phyloP scores from a whole-genome alignment of 1,140 invertebrate species.

The Polypedilum vanderplanki region DNA sequence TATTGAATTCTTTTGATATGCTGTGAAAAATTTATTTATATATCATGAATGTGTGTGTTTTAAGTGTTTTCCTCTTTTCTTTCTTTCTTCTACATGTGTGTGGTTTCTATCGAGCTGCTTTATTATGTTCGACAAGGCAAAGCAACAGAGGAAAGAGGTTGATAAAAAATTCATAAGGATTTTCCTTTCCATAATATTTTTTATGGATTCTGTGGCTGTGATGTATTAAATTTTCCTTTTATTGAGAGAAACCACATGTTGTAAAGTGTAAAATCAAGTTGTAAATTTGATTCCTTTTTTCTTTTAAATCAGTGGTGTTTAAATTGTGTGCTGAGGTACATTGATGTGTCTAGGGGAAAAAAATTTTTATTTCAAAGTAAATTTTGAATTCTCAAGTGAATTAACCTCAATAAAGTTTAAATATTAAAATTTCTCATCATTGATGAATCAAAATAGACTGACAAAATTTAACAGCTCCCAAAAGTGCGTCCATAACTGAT shows the following conservation, averaged over 20 bases:
- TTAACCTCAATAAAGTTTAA: too few species aligned
- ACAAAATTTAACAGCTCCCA: too few species aligned
- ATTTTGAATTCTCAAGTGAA: too few species aligned
- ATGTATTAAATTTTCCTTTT: background rate
- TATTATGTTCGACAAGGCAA: background rate
- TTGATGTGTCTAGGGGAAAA: too few species aligned
- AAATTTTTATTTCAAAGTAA: background rate
- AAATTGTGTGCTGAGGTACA: too few species aligned
- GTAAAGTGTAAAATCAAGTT: slow-evolving; percentile 6
- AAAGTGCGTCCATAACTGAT: background rate
- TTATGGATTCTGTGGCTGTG: slow-evolving; percentile 9
- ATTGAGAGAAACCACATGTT: background rate
- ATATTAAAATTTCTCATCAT: too few species aligned
- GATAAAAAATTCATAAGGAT: slow-evolving; percentile 26
- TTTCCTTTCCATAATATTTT: background rate
- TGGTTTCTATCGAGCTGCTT: background rate
- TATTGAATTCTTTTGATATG: slow-evolving; percentile 14
- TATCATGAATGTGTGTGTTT: background rate
- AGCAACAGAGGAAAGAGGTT: background rate
- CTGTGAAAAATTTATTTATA: background rate
- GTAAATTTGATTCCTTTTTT: background rate
- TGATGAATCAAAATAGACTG: too few species aligned
- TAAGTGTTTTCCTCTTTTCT: background rate
- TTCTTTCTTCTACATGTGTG: background rate
- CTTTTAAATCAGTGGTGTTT: too few species aligned